Evolutionary conservation across 2,888 invertebrate genomes (phyloP), one percentile per base, ranked within the genome.

Genomic region (Antheraea yamamai): DNA sequence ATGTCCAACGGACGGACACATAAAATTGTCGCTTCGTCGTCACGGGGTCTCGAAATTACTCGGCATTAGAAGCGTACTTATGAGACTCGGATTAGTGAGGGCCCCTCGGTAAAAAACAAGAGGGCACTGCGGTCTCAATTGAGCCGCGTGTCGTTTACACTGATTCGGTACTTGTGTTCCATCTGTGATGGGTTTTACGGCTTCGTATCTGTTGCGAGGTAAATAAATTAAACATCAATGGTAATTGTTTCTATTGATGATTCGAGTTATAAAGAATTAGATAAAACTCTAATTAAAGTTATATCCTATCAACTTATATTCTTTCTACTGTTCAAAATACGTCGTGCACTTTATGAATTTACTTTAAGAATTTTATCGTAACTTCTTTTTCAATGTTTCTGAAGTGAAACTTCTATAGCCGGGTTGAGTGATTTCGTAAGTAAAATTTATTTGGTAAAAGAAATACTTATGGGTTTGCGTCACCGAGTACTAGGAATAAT

Each of bases 21-120:
- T 91, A 88, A 89, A 88, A 87, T 88, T 86, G 84, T 85, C 87
- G 84, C 85, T 90, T 89, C 88, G 89, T 82, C 77, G 85, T 81
- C 76, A 83, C 87, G 86, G 91, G 91, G 92, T 90, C 89, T 88
- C 87, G 86, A 91, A 93, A 95, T 94, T 94, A 92, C 93, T 92
- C 83, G 86, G 91, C 89, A 93, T 94, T 92, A 94, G 92, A 89
- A 89, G 86, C 84, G 87, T 87, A 85, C 90, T 90, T 88, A 88
- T 74, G 79, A 83, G 81, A 81, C 83, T 80, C 84, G 91, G 92
- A 91, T 92, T 92, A 92, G 86, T 81, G 74, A 81, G 84, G 85
- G 88, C 2, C 64, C 64, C 94, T 91, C 85, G 82, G 89, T 92
- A 94, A 94, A 94, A 95, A 95, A 94, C 93, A 94, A 92, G 92